Conservation (phyloP, 2,113 vertebrate genomes). For the Ammodramus savannarum region DNA sequence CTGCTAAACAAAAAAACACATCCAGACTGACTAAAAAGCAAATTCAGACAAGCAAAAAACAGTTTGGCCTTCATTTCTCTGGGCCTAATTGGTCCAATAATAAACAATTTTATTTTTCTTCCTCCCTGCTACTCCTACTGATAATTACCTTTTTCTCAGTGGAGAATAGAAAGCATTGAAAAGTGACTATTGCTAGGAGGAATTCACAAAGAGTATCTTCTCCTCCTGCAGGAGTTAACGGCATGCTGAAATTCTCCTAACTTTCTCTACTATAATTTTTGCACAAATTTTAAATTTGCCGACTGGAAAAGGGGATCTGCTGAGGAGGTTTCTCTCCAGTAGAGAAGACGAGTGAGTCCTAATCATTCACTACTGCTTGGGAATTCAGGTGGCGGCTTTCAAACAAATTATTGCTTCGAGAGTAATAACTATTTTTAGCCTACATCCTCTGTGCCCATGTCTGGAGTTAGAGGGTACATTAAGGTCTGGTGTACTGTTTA, state of each 20-base stretch:
- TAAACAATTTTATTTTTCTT: slow-evolving; percentile 54
- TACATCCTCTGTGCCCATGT: slow-evolving; percentile 23
- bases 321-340: background rate
- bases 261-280: background rate
- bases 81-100: slow-evolving; percentile 10
- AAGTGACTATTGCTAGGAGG: background rate
- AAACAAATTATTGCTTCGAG: slow-evolving; percentile 41
- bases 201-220: background rate
- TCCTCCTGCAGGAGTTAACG: background rate
- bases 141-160: background rate
- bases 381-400: slow-evolving; percentile 35
- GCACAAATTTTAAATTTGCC: slow-evolving; percentile 9
- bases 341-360: background rate
- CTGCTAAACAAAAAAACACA: slow-evolving; percentile 60
- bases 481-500: slow-evolving; percentile 49
- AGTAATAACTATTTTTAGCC: slow-evolving; percentile 55
- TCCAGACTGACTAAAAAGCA: slow-evolving; percentile 62
- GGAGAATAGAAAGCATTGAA: background rate
- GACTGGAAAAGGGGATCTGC: slow-evolving; percentile 10
- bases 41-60: slow-evolving; percentile 22
- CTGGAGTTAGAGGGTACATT: slow-evolving; percentile 51
- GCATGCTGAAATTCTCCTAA: background rate
- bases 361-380: slow-evolving; percentile 6
- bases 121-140: background rate
- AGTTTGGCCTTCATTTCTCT: background rate